phyloP scores from a whole-genome alignment of 2,797 vertebrate genomes.

The Acanthurus lineatus region DNA sequence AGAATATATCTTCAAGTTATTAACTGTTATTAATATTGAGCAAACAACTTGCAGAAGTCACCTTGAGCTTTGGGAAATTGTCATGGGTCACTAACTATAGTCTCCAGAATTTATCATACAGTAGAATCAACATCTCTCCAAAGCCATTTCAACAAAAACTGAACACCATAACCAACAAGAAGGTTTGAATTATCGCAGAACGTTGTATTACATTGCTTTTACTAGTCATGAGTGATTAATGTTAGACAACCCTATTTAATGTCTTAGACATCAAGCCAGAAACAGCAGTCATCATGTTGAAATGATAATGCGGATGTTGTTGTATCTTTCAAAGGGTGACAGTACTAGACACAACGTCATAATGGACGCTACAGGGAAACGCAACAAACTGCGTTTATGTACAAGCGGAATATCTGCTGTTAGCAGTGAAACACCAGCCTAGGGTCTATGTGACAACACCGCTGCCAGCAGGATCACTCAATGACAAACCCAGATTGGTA shows the following conservation, averaged over 20 bases:
- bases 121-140: neutral
- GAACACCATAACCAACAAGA: neutral
- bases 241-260: neutral
- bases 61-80: neutral
- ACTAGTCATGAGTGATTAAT: neutral
- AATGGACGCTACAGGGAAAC: constrained; percentile 20
- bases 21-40: neutral
- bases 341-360: constrained; percentile 27
- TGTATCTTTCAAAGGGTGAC: constrained; percentile 28
- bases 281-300: constrained; percentile 7
- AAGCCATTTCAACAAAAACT: neutral
- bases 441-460: constrained; percentile 58
- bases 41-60: neutral
- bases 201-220: neutral
- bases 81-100: neutral
- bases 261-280: neutral
- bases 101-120: neutral
- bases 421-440: constrained; percentile 4
- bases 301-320: constrained; percentile 57
- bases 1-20: neutral
- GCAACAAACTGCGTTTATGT: constrained; percentile 32
- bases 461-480: constrained; percentile 30
- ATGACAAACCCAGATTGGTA: constrained; percentile 32
- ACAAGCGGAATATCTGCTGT: constrained; percentile 10
- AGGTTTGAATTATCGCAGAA: neutral